Percentiles rank a stretch among this genome's conserved stretches.
phyloP scores from a whole-genome alignment of 2,888 invertebrate species.

The Antheraea yamamai region DNA sequence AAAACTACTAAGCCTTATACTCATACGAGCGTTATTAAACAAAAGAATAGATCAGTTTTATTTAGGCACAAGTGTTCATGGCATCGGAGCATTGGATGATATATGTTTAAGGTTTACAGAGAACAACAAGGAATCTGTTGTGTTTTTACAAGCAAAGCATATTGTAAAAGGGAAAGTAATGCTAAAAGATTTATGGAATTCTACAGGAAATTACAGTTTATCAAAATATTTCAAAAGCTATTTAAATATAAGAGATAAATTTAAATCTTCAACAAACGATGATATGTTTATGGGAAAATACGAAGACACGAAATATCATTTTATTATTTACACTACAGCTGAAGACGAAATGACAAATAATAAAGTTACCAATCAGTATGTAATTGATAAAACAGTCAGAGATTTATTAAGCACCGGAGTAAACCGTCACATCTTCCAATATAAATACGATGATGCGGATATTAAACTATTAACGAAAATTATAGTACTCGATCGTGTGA shows the following conservation, averaged over 20 bases:
- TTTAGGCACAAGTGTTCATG: constrained; percentile 21
- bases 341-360: constrained; percentile 12
- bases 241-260: constrained; percentile 14
- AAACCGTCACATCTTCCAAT: neutral
- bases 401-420: constrained; percentile 7
- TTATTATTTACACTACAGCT: constrained; percentile 15
- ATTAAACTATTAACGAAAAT: constrained; percentile 3
- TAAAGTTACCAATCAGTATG: neutral
- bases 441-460: constrained; percentile 9
- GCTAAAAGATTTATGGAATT: constrained; percentile 12
- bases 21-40: constrained; percentile 1
- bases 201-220: constrained; percentile 16
- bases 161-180: constrained; percentile 4
- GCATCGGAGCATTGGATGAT: constrained; percentile 22
- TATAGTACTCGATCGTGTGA: neutral
- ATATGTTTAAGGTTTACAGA: constrained; percentile 20
- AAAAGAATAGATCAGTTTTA: constrained; percentile 17
- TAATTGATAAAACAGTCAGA: neutral
- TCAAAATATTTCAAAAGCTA: constrained; percentile 19
- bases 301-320: constrained; percentile 8
- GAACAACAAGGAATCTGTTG: neutral
- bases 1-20: constrained; percentile 17
- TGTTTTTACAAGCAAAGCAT: constrained; percentile 20
- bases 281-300: constrained; percentile 5
- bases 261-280: neutral